phyloP scores from a whole-genome alignment of 2,113 vertebrate genomes.

The Notothenia coriiceps region DNA sequence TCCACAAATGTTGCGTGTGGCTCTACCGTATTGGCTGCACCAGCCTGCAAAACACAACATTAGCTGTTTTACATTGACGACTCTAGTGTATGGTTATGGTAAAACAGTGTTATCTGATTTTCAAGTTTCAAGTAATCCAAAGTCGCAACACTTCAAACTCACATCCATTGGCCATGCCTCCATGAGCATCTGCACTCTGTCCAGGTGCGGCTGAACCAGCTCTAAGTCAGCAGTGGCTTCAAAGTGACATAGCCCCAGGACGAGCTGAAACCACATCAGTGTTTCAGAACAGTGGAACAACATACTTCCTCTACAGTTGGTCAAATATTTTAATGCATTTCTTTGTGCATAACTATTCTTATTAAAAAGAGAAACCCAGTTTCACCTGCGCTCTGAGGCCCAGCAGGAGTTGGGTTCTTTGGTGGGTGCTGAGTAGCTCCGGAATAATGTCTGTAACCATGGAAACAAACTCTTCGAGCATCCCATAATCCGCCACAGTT shows the following conservation, averaged over 20 bases:
- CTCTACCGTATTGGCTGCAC: background rate
- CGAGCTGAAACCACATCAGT: constrained; percentile 51
- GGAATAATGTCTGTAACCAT: constrained; percentile 76
- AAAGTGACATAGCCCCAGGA: constrained; percentile 67
- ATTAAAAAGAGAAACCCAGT: too few species aligned
- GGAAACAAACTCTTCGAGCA: constrained; percentile 81
- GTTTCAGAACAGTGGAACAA: background rate
- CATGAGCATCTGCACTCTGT: constrained; percentile 59
- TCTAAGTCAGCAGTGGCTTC: constrained; percentile 37
- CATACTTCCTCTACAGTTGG: background rate
- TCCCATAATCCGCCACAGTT: constrained; percentile 74
- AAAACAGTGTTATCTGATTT: background rate
- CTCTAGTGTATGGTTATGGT: background rate
- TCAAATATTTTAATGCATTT: too few species aligned
- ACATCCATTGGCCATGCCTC: constrained; percentile 34
- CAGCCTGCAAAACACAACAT: constrained; percentile 31
- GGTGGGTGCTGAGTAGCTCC: constrained; percentile 74
- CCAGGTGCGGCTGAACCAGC: constrained; percentile 64
- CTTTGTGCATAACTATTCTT: too few species aligned
- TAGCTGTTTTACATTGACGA: background rate
- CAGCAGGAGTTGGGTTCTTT: constrained; percentile 80
- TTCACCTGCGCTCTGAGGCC: constrained; percentile 84
- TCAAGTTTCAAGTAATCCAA: background rate
- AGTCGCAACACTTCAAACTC: background rate
- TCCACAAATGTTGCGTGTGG: constrained; percentile 55